Conservation (phyloP, 2,888 invertebrate species). For the Linyphia triangularis region DNA sequence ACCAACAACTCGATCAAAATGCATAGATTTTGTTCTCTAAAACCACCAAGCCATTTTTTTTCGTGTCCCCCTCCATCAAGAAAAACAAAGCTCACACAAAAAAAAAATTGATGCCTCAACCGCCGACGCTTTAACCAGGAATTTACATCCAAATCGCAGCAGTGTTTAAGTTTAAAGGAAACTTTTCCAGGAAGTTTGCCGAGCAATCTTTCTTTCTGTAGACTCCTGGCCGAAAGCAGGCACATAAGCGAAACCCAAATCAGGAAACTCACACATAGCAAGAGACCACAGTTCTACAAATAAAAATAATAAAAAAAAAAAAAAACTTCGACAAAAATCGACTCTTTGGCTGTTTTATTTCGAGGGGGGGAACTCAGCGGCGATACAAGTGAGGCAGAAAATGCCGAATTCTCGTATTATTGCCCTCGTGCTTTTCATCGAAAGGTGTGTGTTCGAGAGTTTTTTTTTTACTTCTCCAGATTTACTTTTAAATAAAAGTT, state of each 20-base stretch:
- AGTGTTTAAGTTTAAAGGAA: slow-evolving; percentile 42
- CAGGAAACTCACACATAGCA: slow-evolving; percentile 22
- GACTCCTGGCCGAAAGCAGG: background rate
- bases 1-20: background rate
- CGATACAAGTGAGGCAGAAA: slow-evolving; percentile 38
- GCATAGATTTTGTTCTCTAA: background rate
- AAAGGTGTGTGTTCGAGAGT: background rate
- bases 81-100: background rate
- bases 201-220: background rate
- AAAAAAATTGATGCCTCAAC: background rate
- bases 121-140: background rate
- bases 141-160: slow-evolving; percentile 48
- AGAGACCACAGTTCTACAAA: background rate
- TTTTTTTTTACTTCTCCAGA: background rate
- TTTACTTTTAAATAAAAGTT: background rate
- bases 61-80: background rate
- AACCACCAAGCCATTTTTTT: background rate
- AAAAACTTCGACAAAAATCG: too few relatives aligned
- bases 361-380: background rate
- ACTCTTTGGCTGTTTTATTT: background rate
- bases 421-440: slow-evolving; percentile 14
- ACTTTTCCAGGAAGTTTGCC: background rate
- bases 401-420: slow-evolving; percentile 18
- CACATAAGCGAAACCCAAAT: slow-evolving; percentile 42
- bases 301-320: slow-evolving; percentile 19